Evolutionary conservation across 2,113 vertebrate species (phyloP).

Genomic region (Octodon degus): DNA sequence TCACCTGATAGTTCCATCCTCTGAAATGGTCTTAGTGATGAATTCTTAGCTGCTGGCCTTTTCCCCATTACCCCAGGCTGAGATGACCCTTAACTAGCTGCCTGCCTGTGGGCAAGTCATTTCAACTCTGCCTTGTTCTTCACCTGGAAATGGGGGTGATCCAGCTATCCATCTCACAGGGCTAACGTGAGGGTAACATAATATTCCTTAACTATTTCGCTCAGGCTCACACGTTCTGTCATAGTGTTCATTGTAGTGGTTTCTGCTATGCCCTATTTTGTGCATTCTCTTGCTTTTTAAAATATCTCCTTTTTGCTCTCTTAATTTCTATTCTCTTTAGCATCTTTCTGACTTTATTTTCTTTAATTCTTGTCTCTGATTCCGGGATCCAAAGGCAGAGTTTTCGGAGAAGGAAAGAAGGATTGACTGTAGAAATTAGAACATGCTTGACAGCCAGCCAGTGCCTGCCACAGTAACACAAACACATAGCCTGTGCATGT

Average conservation of each 20-base stretch:
- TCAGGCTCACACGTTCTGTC: neutral
- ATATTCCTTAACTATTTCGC: neutral
- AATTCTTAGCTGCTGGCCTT: neutral
- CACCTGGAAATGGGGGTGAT: neutral
- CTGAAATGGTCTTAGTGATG: neutral
- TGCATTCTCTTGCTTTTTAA: neutral
- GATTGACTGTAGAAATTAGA: neutral
- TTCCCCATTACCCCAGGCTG: neutral
- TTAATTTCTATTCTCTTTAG: neutral
- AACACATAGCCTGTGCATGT: neutral
- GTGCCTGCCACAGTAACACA: neutral
- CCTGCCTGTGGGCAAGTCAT: neutral
- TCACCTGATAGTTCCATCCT: neutral
- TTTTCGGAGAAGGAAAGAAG: neutral
- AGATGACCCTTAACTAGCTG: neutral
- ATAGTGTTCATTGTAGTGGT: neutral
- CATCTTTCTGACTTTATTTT: constrained; percentile 12
- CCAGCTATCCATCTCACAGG: neutral
- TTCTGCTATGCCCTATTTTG: neutral
- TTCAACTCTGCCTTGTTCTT: neutral
- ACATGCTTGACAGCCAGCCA: neutral
- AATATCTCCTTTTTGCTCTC: constrained; percentile 32
- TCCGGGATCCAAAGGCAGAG: neutral
- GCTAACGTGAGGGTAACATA: neutral
- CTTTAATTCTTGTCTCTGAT: neutral